A percentile compares a stretch with the other conserved stretches of the same genome.
Evolutionary conservation across 2,113 vertebrate genomes (phyloP).

Genomic region (Podocnemis expansa): DNA sequence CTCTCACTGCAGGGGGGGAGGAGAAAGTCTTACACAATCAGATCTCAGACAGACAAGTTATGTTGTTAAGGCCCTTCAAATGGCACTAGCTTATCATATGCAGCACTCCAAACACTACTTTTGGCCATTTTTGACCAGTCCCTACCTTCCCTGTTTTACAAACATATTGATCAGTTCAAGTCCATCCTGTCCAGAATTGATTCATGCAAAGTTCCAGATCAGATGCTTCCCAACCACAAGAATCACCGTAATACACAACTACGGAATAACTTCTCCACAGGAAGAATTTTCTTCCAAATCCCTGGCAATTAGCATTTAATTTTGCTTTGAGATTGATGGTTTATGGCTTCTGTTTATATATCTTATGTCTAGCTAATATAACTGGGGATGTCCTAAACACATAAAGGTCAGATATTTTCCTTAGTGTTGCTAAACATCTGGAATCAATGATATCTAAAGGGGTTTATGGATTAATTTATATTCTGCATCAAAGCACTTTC

Average conservation of each 20-base stretch:
- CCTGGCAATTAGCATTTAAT: not conserved
- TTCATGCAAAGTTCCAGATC: not conserved
- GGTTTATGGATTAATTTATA: not conserved
- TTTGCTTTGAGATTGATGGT: not conserved
- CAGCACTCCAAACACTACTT: too few species aligned
- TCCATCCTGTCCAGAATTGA: not conserved
- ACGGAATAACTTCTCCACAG: not conserved
- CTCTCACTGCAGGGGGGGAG: not conserved
- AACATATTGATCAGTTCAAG: not conserved
- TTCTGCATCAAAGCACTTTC: not conserved
- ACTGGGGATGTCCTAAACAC: not conserved
- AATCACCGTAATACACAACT: not conserved
- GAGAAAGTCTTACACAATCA: not conserved
- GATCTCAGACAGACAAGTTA: not conserved
- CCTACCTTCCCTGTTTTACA: not conserved
- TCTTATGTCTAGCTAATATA: not conserved
- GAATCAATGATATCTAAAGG: not conserved
- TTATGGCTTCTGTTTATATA: not conserved
- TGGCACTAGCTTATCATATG: too few species aligned
- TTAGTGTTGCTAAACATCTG: not conserved
- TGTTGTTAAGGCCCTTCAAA: not conserved
- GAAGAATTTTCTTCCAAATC: not conserved
- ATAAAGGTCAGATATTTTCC: not conserved
- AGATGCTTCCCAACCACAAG: not conserved
- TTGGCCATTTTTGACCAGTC: not conserved